phyloP scores from a whole-genome alignment of 1,140 invertebrate genomes.

The Hirudo medicinalis region DNA sequence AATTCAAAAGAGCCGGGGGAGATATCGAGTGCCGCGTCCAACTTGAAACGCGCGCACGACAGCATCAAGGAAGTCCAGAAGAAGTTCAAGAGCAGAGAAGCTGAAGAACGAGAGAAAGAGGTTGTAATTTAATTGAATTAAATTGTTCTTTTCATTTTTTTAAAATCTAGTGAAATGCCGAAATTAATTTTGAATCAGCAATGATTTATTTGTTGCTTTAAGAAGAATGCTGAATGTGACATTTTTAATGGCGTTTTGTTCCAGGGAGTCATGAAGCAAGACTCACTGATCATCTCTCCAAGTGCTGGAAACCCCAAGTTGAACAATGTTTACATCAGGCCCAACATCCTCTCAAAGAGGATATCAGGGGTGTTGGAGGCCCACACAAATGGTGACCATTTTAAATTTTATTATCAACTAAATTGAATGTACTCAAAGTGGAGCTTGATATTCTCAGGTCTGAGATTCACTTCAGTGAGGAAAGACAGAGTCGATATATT shows the following conservation, averaged over 20 bases:
- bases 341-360: constrained; percentile 93
- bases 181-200: too few species aligned
- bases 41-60: constrained; percentile 88
- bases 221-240: too few species aligned
- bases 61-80: constrained; percentile 99
- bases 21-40: constrained; percentile 80
- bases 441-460: constrained; percentile 44
- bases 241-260: constrained; percentile 18
- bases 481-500: constrained; percentile 98
- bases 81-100: constrained; percentile 92
- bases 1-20: constrained; percentile 96
- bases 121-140: too few species aligned
- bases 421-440: too few species aligned
- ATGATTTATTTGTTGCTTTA: not conserved
- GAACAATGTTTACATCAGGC: constrained; percentile 94
- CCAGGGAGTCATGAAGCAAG: constrained; percentile 80
- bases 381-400: constrained; percentile 69
- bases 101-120: constrained; percentile 95
- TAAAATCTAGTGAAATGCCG: too few species aligned
- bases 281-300: constrained; percentile 75
- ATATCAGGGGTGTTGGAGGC: constrained; percentile 83
- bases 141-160: too few species aligned
- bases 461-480: constrained; percentile 90
- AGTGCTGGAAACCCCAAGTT: constrained; percentile 95
- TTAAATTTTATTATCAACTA: not conserved